Base-by-base conservation (phyloP, 2,113 vertebrate species). In the Seriola rivoliana region DNA sequence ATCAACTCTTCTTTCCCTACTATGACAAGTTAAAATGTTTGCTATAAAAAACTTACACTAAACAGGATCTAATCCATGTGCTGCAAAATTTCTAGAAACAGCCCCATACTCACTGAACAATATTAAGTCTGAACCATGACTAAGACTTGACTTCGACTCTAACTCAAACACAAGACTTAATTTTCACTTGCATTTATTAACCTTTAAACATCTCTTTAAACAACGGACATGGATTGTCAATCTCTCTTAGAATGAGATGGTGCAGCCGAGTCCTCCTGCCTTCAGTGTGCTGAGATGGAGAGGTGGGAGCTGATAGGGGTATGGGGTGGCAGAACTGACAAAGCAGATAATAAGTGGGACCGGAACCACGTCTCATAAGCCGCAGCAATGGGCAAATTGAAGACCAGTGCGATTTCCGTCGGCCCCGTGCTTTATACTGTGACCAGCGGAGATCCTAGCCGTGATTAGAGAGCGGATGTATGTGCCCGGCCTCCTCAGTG, bases 301-400 rank as follows among this genome's bases (percentile, higher is more conserved):
- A 19, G 10, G 8, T 4, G 19, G 32, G 29, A 34, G 42, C 23
- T 64, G 58, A 71, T 46, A 48, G 60, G 7, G 54, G 40, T 17
- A 36, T 42, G 59, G 50, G 46, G 17, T 25, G 46, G 46, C 11
- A 29, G 66, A 44, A 73, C 21, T 29, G 54, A 55, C 62, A 57
- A 80, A 84, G 48, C 17, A 86, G 82, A 89, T 84, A 85, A 91
- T 83, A 81, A 80, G 59, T 59, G 44, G 12, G 75, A 82, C 72
- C 44, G 44, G 90, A 89, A 72, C 25, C 52, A 38, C 0, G 8
- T 19, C 40, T 85, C 3, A 55, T 77, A 42, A 66, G 79, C 70
- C 1, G 0, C 75, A 42, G 19, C 46, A 23, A 80, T 54, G 69
- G 72, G 71, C 74, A 87, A 89, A 90, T 84, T 89, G 84, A 92